These are phyloP conservation scores for Cydia amplana DNA, from an alignment of 1,140 invertebrate species.

Conservation along the genomic window DNA sequence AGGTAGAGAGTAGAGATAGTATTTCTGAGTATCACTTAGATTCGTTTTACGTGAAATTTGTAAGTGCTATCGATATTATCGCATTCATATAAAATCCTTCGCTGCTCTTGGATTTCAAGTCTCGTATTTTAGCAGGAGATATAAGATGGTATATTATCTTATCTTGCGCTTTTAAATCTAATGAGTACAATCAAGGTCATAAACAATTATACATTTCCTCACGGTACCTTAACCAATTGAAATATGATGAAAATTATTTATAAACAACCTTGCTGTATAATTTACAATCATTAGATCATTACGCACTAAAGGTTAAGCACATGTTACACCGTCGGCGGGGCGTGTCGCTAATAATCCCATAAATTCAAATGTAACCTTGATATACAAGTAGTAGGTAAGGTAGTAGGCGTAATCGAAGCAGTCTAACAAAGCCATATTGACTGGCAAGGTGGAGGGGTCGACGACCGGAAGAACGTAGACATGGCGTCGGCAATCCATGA, in stretches of 20 bases:
- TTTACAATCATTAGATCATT: background rate
- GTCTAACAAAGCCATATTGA: conserved; percentile 56
- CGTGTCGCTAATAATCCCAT: conserved; percentile 18
- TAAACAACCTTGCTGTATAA: too few species aligned
- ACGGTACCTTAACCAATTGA: too few species aligned
- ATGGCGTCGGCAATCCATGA: conserved; percentile 56
- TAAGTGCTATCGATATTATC: too few species aligned
- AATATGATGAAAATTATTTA: too few species aligned
- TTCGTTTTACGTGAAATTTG: too few species aligned
- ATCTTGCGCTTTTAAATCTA: too few species aligned
- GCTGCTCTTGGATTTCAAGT: too few species aligned
- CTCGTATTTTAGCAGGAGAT: too few species aligned
- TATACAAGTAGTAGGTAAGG: conserved; percentile 6
- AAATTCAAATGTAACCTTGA: conserved; percentile 25
- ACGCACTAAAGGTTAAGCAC: background rate
- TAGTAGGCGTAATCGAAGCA: conserved; percentile 18
- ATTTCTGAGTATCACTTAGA: background rate
- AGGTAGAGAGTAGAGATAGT: conserved; percentile 6
- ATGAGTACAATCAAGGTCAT: too few species aligned
- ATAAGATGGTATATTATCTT: too few species aligned
- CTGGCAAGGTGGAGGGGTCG: conserved; percentile 50
- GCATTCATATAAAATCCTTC: too few species aligned
- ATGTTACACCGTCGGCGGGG: background rate
- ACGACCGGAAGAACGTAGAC: conserved; percentile 57
- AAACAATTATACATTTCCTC: too few species aligned